Base-by-base conservation (phyloP, 2,797 vertebrate genomes). In the Mastacembelus armatus region DNA sequence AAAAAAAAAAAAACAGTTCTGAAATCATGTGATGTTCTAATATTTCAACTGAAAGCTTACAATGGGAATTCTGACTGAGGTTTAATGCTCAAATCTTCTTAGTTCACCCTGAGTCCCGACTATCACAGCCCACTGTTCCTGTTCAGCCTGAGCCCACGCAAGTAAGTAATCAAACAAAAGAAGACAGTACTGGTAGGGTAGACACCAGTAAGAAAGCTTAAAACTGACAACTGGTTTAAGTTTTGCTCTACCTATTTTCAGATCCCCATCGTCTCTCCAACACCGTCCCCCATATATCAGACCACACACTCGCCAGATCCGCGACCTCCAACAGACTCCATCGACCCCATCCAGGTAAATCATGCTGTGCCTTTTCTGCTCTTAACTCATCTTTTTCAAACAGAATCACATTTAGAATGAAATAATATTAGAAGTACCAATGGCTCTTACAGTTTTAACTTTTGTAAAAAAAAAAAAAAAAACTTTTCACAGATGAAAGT, bases 91-190 rank as follows among this genome's bases (percentile, higher is more conserved):
- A 11, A 43, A 51, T 68, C 48, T 54, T 45, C 57, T 63, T 79
- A 97, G 96, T 95, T 94, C 96, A 96, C 86, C 92, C 95, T 69
- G 96, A 98, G 74, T 93, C 96, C 59, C 94, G 95, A 88, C 93
- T 97, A 78, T 86, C 95, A 39, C 97, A 97, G 66, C 91, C 96
- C 83, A 88, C 92, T 85, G 95, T 96, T 94, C 87, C 96, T 87
- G 94, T 96, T 84, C 96, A 95, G 77, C 88, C 96, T 85, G 97
- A 98, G 94, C 94, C 95, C 47, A 93, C 96, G 42, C 97, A 97
- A 94, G 97, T 99, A 87, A 89, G 91, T 86, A 10, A 33, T 54
- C 10, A 16, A 21, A 16, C 12, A 27, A 15, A 2, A 24, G 7
- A 5, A 0, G 5, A 10, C 22, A 18, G 12, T 24, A 14, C 10